These are phyloP conservation scores for Ptiloglossa arizonensis DNA, from an alignment of 1,140 invertebrate genomes.

Conservation along the genomic window DNA sequence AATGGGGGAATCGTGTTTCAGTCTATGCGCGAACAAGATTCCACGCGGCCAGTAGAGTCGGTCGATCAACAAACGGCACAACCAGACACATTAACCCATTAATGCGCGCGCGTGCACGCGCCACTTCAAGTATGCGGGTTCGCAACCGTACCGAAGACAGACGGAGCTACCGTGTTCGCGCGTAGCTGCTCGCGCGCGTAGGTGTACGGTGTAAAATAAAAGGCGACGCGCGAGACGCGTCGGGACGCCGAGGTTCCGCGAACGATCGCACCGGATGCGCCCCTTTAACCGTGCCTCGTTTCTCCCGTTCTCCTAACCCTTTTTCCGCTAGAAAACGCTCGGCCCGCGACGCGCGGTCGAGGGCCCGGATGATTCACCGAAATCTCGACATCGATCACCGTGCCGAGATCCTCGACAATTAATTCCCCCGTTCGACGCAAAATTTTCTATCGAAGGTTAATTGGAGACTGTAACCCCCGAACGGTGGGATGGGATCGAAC, in stretches of 20 bases:
- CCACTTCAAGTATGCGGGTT: slow-evolving; percentile 1
- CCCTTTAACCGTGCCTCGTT: neutral
- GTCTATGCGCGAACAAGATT: neutral
- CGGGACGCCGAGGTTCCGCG: neutral
- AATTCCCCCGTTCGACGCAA: no score
- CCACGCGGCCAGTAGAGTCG: neutral
- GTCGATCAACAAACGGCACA: neutral
- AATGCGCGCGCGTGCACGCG: neutral
- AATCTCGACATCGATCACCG: no score
- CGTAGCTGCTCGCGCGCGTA: slow-evolving; percentile 17
- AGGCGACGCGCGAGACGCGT: neutral
- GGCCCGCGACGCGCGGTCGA: no score
- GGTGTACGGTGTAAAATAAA: slow-evolving; percentile 36
- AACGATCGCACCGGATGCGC: neutral
- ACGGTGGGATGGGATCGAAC: no score
- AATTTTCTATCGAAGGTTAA: no score
- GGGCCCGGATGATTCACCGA: no score
- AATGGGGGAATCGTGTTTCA: no score
- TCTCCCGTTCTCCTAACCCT: slow-evolving; percentile 6
- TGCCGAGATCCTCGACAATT: no score
- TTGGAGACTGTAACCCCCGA: no score
- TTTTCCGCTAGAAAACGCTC: no score
- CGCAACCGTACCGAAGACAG: neutral
- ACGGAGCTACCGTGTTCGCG: neutral
- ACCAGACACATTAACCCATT: slow-evolving; percentile 15